Evolutionary conservation across 2,797 vertebrate genomes (phyloP).

Genomic region (Poecilia gillii): DNA sequence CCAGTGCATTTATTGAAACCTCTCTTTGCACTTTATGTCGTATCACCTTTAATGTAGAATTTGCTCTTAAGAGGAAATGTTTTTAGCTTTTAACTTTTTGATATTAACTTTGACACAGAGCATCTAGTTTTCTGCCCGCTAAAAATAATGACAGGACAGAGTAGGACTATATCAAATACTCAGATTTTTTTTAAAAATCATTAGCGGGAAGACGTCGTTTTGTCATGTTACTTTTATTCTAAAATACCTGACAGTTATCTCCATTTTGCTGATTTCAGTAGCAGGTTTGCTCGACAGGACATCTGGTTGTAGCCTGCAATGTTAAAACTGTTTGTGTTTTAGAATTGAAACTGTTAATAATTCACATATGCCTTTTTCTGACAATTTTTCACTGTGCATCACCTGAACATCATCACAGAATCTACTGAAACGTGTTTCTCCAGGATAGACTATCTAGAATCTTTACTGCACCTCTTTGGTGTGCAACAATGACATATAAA

Average conservation of each 20-base stretch:
- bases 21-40: slow-evolving; percentile 78
- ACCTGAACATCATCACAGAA: slow-evolving; percentile 69
- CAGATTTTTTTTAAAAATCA: slow-evolving; percentile 10
- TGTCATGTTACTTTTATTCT: slow-evolving; percentile 32
- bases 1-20: slow-evolving; percentile 79
- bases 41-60: slow-evolving; percentile 69
- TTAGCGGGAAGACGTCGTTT: slow-evolving; percentile 41
- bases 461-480: slow-evolving; percentile 54
- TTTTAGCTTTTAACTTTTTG: slow-evolving; percentile 69
- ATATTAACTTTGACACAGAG: slow-evolving; percentile 64
- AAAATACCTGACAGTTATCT: slow-evolving; percentile 44
- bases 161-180: slow-evolving; percentile 39
- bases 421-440: slow-evolving; percentile 61
- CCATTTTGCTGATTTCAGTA: slow-evolving; percentile 51
- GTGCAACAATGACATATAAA: slow-evolving; percentile 59
- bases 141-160: slow-evolving; percentile 37
- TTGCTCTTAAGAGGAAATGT: slow-evolving; percentile 64
- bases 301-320: slow-evolving; percentile 63
- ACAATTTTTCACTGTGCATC: slow-evolving; percentile 83
- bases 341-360: slow-evolving; percentile 78
- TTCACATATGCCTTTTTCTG: slow-evolving; percentile 85
- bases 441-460: slow-evolving; percentile 51
- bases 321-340: slow-evolving; percentile 61
- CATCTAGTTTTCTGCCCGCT: slow-evolving; percentile 48
- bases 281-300: slow-evolving; percentile 46